Percentiles rank a stretch among this genome's conserved stretches.
Conservation (phyloP, 2,797 vertebrate genomes). For the Malacoraja senta region DNA sequence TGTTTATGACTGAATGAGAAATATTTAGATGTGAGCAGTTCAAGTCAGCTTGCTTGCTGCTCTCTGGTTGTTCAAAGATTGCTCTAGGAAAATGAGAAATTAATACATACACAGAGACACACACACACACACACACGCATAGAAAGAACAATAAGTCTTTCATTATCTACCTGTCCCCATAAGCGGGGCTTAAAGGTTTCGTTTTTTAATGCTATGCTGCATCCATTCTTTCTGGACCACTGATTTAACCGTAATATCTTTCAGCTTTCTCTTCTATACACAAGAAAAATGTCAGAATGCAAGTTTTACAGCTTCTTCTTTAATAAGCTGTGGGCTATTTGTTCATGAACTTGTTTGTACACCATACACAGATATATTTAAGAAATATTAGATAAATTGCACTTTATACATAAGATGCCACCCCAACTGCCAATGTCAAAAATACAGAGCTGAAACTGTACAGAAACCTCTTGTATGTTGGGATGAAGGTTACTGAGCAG, state of each 20-base stretch:
- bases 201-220: conserved; percentile 1
- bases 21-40: not conserved
- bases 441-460: conserved; percentile 37
- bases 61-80: not conserved
- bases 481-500: conserved; percentile 41
- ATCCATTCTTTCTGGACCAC: not conserved
- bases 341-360: conserved; percentile 58
- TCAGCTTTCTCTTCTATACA: not conserved
- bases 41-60: not conserved
- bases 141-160: not conserved
- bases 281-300: conserved; percentile 38
- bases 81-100: not conserved
- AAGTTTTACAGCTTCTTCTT: conserved; percentile 56
- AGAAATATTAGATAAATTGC: conserved; percentile 60
- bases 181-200: not conserved
- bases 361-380: conserved; percentile 51
- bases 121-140: not conserved
- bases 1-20: not conserved
- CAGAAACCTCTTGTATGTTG: conserved; percentile 13
- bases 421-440: conserved; percentile 23
- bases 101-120: not conserved
- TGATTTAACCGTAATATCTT: not conserved
- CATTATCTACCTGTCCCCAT: not conserved
- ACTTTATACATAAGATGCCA: conserved; percentile 55
- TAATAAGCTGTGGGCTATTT: conserved; percentile 57